Percentiles rank a stretch among this genome's conserved stretches.
These are phyloP conservation scores for Delia radicum DNA, from an alignment of 1,140 invertebrate genomes.

Conservation along the genomic window DNA sequence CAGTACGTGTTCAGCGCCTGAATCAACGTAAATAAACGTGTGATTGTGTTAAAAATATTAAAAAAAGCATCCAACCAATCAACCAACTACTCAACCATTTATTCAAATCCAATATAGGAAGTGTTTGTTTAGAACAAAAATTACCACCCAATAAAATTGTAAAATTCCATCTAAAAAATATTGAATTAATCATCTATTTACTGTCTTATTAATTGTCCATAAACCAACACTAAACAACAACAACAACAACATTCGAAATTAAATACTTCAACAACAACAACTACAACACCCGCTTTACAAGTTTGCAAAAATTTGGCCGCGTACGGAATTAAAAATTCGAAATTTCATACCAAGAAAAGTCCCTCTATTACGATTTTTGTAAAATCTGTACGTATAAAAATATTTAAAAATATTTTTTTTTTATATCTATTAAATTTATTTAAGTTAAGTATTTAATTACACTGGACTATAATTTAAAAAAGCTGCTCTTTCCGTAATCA, in stretches of 20 bases:
- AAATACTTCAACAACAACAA: background rate
- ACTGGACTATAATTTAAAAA: background rate
- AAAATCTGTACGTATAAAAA: slow-evolving; percentile 19
- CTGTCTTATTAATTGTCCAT: background rate
- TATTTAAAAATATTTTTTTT: background rate
- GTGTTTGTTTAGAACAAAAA: slow-evolving; percentile 11
- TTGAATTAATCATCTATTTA: background rate
- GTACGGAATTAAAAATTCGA: slow-evolving; percentile 4
- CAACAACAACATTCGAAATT: background rate
- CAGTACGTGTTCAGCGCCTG: slow-evolving; percentile 56
- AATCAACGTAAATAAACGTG: slow-evolving; percentile 56
- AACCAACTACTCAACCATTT: background rate
- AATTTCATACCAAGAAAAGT: slow-evolving; percentile 28
- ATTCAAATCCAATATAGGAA: background rate
- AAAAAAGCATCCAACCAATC: slow-evolving; percentile 7
- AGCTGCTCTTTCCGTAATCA: too few relatives aligned
- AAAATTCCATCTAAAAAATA: background rate
- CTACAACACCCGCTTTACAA: background rate
- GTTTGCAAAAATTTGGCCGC: slow-evolving; percentile 10
- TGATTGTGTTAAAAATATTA: slow-evolving; percentile 9
- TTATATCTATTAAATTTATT: background rate
- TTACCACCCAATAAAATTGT: background rate
- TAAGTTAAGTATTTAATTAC: background rate
- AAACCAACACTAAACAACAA: background rate
- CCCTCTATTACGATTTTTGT: slow-evolving; percentile 24